Base-by-base conservation (phyloP, 2,888 invertebrate genomes). In the Azorinus chamasolen region DNA sequence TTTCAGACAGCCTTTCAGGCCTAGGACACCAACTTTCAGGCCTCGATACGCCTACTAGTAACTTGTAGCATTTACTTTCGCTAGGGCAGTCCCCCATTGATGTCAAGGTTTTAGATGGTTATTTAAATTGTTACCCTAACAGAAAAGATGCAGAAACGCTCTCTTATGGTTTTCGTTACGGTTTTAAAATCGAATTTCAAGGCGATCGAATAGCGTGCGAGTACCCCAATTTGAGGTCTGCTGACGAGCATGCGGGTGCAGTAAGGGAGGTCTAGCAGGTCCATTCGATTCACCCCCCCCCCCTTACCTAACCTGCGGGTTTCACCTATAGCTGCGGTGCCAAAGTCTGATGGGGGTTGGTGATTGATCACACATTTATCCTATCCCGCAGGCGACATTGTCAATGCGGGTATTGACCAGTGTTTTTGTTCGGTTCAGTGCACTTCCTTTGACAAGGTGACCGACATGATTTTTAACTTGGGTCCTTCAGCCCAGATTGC, bases 271-370 rank as follows among this genome's bases (percentile, higher is more conserved):
- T 10, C 32, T 32, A 32, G 32, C 32, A 32, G 32, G 32, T 32
- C 32, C 32, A 32, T 32, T 32, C 10, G 32, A 32, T 4, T 6
- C 32, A 10, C 32, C 32, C 10, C 63, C 58, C 32, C 32, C 10
- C 63, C 58, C 1, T 51, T 53, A 32, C 39, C 51, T 20, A 64
- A 32, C 25, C 39, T 64, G 16, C 24, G 57, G 25, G 18, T 71
- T 24, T 71, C 64, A 18, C 72, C 72, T 20, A 43, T 72, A 10
- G 65, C 65, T 12, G 18, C 62, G 14, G 55, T 64, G 14, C 53
- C 46, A 24, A 65, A 72, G 37, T 10, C 58, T 16, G 46, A 53
- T 45, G 65, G 59, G 16, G 55, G 39, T 32, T 65, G 32, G 16
- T 22, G 50, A 32, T 54, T 39, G n/a, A 73, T 61, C 41, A 48